Conservation (phyloP, 2,888 invertebrate genomes). For the Hydrotaea diabolus region DNA sequence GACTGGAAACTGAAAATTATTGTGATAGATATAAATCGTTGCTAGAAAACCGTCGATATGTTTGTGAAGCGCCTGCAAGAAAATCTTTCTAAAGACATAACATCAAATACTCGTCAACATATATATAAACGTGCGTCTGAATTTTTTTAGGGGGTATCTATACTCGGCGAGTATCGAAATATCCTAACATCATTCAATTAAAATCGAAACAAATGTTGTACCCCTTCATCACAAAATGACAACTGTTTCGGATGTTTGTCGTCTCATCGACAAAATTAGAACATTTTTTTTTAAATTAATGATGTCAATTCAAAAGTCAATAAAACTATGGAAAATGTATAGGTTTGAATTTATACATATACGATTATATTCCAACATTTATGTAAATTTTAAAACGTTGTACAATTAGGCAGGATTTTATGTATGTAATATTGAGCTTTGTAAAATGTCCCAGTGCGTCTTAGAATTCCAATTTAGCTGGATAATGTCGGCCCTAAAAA, state of each 20-base stretch:
- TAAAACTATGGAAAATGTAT: not conserved
- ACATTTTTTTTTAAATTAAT: not conserved
- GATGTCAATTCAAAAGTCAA: not conserved
- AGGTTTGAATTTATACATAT: no score
- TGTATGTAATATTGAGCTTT: no score
- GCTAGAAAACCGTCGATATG: not conserved
- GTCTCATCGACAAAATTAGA: not conserved
- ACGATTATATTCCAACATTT: no score
- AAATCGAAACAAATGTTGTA: constrained; percentile 24
- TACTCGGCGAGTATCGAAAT: not conserved
- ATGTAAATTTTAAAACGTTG: no score
- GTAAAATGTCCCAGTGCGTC: no score
- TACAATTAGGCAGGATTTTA: no score
- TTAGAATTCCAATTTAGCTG: no score
- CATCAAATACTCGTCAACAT: not conserved
- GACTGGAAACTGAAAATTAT: constrained; percentile 37
- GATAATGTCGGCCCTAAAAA: no score
- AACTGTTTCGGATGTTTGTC: not conserved
- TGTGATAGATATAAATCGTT: constrained; percentile 15
- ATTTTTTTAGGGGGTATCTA: no score
- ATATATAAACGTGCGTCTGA: no score
- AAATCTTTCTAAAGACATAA: not conserved
- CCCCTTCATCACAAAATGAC: constrained; percentile 17
- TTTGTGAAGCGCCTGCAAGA: not conserved
- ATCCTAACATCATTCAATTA: not conserved